These are phyloP conservation scores for Rhadinocentrus ornatus DNA, from an alignment of 2,797 vertebrate genomes.

Conservation along the genomic window DNA sequence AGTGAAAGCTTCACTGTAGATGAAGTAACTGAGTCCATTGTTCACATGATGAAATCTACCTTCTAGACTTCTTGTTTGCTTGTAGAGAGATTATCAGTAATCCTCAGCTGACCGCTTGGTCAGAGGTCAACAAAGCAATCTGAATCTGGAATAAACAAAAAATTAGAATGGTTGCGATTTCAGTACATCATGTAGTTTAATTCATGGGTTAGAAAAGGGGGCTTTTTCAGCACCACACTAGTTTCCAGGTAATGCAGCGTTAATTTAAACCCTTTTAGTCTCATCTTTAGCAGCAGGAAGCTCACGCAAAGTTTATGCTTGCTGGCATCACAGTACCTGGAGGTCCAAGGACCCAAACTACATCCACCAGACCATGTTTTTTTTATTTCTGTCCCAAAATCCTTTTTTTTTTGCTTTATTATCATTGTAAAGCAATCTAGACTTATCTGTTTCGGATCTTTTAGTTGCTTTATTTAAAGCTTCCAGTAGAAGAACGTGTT, in stretches of 20 bases:
- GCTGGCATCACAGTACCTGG: too few relatives aligned
- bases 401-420: too few relatives aligned
- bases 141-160: not conserved
- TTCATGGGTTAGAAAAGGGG: not conserved
- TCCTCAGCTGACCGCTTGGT: not conserved
- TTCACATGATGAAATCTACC: not conserved
- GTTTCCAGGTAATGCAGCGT: too few relatives aligned
- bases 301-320: too few relatives aligned
- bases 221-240: not conserved
- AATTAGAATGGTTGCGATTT: not conserved
- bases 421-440: too few relatives aligned
- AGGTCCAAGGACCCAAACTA: too few relatives aligned
- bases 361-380: too few relatives aligned
- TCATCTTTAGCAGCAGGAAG: not conserved
- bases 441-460: too few relatives aligned
- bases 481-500: too few relatives aligned
- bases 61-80: not conserved
- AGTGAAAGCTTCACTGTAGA: not conserved
- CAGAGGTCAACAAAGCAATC: not conserved
- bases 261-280: not conserved
- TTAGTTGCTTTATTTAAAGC: too few relatives aligned
- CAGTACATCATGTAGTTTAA: not conserved
- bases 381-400: too few relatives aligned
- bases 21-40: accelerated
- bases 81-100: not conserved